Percentiles rank a stretch among this genome's conserved stretches.
phyloP scores from a whole-genome alignment of 2,888 invertebrate species.

The Agrotis segetum region DNA sequence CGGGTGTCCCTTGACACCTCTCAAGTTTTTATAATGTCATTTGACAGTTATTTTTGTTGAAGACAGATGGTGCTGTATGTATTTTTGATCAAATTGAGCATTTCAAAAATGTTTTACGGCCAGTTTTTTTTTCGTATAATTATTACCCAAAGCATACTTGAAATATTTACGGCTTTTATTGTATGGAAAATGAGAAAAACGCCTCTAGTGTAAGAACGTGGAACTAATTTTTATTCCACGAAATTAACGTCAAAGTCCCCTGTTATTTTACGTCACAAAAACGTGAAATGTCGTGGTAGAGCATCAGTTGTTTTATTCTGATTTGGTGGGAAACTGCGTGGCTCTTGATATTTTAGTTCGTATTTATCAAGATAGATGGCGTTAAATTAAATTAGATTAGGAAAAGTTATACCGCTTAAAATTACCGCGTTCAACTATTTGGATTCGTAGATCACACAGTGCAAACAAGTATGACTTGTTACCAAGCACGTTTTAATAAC shows the following conservation, averaged over 20 bases:
- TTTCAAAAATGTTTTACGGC: neutral
- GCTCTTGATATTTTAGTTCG: neutral
- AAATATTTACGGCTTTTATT: too few species aligned
- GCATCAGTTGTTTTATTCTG: neutral
- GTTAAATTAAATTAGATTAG: neutral
- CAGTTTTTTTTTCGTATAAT: neutral
- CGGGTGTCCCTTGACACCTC: too few species aligned
- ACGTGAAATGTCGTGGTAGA: too few species aligned
- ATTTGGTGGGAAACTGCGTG: neutral
- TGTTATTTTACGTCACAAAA: too few species aligned
- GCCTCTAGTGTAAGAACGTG: too few species aligned
- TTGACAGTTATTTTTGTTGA: neutral
- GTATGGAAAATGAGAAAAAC: too few species aligned
- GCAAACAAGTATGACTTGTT: slow-evolving; percentile 19
- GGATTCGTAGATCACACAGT: slow-evolving; percentile 34
- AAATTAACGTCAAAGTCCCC: too few species aligned
- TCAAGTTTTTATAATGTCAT: too few species aligned
- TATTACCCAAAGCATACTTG: too few species aligned
- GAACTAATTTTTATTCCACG: too few species aligned
- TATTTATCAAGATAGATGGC: neutral
- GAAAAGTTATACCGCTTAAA: slow-evolving; percentile 47
- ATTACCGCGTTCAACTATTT: neutral
- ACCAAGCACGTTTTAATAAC: slow-evolving; percentile 31
- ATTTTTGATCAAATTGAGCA: neutral
- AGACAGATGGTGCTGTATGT: neutral